Conservation (phyloP, 2,888 invertebrate genomes). For the Pediacus dermestoides region DNA sequence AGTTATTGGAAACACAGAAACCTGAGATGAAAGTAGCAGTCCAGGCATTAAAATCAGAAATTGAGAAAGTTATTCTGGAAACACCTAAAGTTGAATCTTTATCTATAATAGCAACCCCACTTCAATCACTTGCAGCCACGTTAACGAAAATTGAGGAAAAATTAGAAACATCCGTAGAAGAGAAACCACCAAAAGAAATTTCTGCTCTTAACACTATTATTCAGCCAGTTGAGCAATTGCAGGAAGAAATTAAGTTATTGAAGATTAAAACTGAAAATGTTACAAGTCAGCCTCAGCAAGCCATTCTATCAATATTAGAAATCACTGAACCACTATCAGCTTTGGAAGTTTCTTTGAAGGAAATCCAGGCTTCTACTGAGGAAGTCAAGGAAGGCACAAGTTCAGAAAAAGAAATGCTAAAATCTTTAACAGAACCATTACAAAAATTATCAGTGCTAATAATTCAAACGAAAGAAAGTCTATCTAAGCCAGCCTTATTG, state of each 20-base stretch:
- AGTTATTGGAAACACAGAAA: slow-evolving; percentile 19
- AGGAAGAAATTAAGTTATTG: slow-evolving; percentile 16
- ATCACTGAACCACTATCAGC: slow-evolving; percentile 16
- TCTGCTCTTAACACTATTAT: too few species aligned
- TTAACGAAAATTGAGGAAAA: slow-evolving; percentile 2
- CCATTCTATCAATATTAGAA: slow-evolving; percentile 21
- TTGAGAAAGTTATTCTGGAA: neutral
- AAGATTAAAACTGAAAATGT: slow-evolving; percentile 18
- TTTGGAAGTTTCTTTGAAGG: slow-evolving; percentile 10
- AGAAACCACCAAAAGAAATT: slow-evolving; percentile 12
- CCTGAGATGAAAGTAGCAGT: slow-evolving; percentile 13
- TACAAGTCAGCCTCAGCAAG: slow-evolving; percentile 17
- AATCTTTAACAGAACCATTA: slow-evolving; percentile 24
- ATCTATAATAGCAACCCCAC: neutral
- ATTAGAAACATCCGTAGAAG: slow-evolving; percentile 7
- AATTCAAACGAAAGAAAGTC: slow-evolving; percentile 15
- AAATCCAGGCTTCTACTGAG: slow-evolving; percentile 3
- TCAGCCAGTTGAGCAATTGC: slow-evolving; percentile 19
- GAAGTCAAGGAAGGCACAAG: neutral
- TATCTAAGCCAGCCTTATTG: slow-evolving; percentile 19
- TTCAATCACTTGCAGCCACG: neutral
- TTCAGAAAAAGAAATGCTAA: slow-evolving; percentile 1
- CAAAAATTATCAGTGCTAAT: slow-evolving; percentile 26
- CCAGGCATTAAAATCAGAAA: slow-evolving; percentile 1
- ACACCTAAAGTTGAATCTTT: neutral